A percentile compares a stretch with the other conserved stretches of the same genome.
These are phyloP conservation scores for Merluccius polli DNA, from an alignment of 2,797 vertebrate species.

Conservation along the genomic window DNA sequence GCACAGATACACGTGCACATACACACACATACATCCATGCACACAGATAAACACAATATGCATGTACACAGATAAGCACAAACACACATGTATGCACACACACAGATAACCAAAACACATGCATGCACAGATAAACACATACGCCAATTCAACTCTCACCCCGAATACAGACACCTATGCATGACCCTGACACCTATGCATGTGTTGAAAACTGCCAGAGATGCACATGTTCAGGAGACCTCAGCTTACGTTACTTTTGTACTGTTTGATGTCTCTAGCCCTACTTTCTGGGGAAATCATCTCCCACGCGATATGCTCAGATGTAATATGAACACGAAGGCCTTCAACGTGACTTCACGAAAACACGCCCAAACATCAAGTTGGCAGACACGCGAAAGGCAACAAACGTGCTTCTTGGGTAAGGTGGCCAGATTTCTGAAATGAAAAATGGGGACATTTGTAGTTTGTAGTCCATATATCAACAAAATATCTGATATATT, in stretches of 20 bases:
- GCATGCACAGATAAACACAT: not conserved
- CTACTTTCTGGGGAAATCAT: not conserved
- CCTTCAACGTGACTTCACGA: not conserved
- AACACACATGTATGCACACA: not conserved
- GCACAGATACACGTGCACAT: not conserved
- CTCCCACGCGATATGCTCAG: not conserved
- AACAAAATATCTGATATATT: no score
- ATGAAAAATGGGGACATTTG: no score
- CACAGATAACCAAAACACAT: not conserved
- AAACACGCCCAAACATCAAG: not conserved
- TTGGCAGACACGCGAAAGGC: not conserved
- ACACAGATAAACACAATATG: no score
- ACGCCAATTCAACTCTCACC: not conserved
- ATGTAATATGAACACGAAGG: not conserved
- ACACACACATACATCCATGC: not conserved
- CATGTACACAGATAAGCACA: not conserved
- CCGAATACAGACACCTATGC: not conserved
- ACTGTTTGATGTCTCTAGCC: not conserved
- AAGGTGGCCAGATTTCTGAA: no score
- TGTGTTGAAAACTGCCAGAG: slow-evolving; percentile 13
- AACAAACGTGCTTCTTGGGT: not conserved
- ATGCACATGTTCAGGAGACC: slow-evolving; percentile 6
- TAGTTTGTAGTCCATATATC: no score
- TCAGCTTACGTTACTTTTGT: slow-evolving; percentile 13
- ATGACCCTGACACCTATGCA: slow-evolving; percentile 9